These are phyloP conservation scores for Desmodus rotundus DNA, from an alignment of 2,113 vertebrate species.

Conservation along the genomic window DNA sequence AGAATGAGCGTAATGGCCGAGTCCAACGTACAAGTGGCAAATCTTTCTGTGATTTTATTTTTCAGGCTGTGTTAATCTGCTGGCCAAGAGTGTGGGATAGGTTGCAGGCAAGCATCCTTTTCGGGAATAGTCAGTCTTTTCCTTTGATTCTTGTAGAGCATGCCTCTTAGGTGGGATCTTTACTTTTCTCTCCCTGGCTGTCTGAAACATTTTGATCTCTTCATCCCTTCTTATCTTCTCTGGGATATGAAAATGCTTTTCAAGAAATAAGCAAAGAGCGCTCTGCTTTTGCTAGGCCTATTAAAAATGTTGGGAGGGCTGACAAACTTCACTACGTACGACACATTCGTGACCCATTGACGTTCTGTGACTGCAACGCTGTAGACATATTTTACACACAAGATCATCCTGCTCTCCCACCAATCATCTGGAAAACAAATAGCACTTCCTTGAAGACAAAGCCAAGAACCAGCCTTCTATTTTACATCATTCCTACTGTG, in stretches of 20 bases:
- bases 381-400: slow-evolving; percentile 47
- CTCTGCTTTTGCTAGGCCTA: slow-evolving; percentile 50
- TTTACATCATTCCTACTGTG: slow-evolving; percentile 60
- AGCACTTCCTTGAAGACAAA: neutral
- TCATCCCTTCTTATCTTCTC: slow-evolving; percentile 5
- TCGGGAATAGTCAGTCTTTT: neutral
- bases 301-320: slow-evolving; percentile 61
- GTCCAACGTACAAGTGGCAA: slow-evolving; percentile 46
- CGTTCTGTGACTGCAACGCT: slow-evolving; percentile 45
- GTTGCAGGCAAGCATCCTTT: neutral
- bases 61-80: slow-evolving; percentile 35
- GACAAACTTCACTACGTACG: slow-evolving; percentile 41
- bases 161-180: slow-evolving; percentile 55
- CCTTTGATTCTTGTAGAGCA: slow-evolving; percentile 55
- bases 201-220: slow-evolving; percentile 62
- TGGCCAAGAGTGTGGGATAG: slow-evolving; percentile 30
- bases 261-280: slow-evolving; percentile 13
- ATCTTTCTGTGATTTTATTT: slow-evolving; percentile 55
- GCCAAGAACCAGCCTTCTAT: slow-evolving; percentile 62
- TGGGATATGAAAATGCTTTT: slow-evolving; percentile 27
- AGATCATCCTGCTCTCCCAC: slow-evolving; percentile 49
- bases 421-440: slow-evolving; percentile 64
- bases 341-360: neutral
- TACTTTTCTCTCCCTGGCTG: slow-evolving; percentile 47
- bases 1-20: slow-evolving; percentile 65